Conservation (phyloP, 2,113 vertebrate species). For the Pseudorectes ferrugineus region DNA sequence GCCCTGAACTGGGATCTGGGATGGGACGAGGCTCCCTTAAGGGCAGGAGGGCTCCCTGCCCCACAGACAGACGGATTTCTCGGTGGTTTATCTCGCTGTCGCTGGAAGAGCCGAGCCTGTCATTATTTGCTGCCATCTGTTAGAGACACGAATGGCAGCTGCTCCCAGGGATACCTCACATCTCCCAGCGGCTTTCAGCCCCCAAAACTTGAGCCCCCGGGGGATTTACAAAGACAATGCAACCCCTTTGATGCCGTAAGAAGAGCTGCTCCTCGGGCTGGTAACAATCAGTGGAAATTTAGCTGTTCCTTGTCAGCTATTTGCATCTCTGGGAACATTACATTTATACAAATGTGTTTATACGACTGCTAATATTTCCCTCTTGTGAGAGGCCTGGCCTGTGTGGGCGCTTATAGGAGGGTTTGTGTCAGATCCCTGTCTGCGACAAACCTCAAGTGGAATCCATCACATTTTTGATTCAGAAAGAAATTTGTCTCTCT, state of each 20-base stretch:
- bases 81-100: not conserved
- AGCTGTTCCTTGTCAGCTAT: not conserved
- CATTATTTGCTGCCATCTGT: conserved; percentile 25
- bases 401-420: not conserved
- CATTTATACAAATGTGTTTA: not conserved
- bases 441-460: not conserved
- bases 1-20: fast-evolving
- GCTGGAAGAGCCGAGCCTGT: not conserved
- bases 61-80: not conserved
- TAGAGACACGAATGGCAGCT: not conserved
- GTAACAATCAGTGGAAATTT: not conserved
- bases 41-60: not conserved
- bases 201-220: not conserved
- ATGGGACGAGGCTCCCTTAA: fast-evolving
- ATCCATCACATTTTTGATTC: not conserved
- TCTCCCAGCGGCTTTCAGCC: not conserved
- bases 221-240: not conserved
- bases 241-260: not conserved
- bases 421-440: not conserved
- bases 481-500: not conserved
- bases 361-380: not conserved
- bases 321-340: not conserved
- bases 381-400: not conserved
- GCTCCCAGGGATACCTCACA: not conserved
- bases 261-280: not conserved